Evolutionary conservation across 2,888 invertebrate species (phyloP).

Genomic region (Rutpela maculata): DNA sequence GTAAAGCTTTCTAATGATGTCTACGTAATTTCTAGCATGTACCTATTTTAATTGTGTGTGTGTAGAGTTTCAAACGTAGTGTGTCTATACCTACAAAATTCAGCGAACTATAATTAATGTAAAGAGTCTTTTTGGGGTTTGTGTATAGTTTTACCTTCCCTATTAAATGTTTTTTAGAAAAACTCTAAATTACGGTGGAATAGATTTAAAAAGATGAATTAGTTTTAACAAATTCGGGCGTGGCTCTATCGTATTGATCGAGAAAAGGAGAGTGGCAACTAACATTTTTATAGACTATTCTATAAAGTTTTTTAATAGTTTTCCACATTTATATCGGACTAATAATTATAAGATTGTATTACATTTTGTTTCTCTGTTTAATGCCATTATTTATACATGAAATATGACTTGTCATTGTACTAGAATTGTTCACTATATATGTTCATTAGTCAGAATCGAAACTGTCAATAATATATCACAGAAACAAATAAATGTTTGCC

Average conservation of each 20-base stretch:
- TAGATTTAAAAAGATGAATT: background rate
- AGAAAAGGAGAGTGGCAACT: background rate
- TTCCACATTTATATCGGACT: too few species aligned
- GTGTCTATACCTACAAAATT: background rate
- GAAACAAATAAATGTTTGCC: too few species aligned
- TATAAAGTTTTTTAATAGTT: too few species aligned
- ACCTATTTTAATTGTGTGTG: background rate
- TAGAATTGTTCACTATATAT: too few species aligned
- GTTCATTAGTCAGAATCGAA: too few species aligned
- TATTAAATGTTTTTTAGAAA: background rate
- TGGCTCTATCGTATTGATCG: background rate
- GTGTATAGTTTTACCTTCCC: background rate
- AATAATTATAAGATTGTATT: too few species aligned
- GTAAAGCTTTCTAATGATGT: slow-evolving; percentile 4
- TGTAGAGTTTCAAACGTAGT: background rate
- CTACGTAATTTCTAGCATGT: background rate
- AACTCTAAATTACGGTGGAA: background rate
- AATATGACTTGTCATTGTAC: too few species aligned
- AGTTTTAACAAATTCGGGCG: background rate
- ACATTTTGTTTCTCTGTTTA: too few species aligned
- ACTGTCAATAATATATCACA: too few species aligned
- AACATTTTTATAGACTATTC: background rate
- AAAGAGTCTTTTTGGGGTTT: background rate
- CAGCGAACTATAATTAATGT: background rate
- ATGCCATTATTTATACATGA: too few species aligned